Conservation (phyloP, 2,797 vertebrate genomes). For the Harpagifer antarcticus region DNA sequence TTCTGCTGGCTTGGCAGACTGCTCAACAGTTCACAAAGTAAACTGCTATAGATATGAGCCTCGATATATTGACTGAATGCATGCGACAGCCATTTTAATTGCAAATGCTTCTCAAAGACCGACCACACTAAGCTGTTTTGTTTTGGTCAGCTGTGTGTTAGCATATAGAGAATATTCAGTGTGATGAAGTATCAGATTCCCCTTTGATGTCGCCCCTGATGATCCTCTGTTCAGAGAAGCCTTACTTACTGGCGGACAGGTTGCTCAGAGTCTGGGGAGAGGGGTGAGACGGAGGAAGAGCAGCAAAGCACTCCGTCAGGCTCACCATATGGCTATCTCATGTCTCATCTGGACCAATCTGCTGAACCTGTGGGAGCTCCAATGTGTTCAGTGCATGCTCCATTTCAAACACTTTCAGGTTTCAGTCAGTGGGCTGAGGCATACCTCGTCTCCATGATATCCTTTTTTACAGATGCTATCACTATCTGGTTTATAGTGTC, state of each 20-base stretch:
- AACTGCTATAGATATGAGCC: slow-evolving; percentile 16
- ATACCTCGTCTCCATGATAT: slow-evolving; percentile 1
- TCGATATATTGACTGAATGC: slow-evolving; percentile 13
- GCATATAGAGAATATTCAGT: slow-evolving; percentile 46
- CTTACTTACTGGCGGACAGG: slow-evolving; percentile 26
- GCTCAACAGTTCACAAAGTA: slow-evolving; percentile 39
- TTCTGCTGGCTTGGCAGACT: slow-evolving; percentile 15
- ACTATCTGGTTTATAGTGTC: not conserved
- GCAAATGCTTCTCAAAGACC: slow-evolving; percentile 44
- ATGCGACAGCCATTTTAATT: slow-evolving; percentile 48
- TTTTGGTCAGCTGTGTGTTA: slow-evolving; percentile 66
- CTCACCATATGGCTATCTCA: slow-evolving; percentile 72
- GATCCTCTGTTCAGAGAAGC: slow-evolving; percentile 47
- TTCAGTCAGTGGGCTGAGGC: slow-evolving; percentile 35
- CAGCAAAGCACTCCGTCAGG: slow-evolving; percentile 69
- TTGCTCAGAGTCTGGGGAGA: slow-evolving; percentile 33
- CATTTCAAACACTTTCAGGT: slow-evolving; percentile 56
- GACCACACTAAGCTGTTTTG: slow-evolving; percentile 46
- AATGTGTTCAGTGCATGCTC: slow-evolving; percentile 48
- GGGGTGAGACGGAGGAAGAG: slow-evolving; percentile 27
- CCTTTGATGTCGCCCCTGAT: slow-evolving; percentile 66
- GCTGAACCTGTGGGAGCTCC: slow-evolving; percentile 64
- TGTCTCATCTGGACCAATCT: slow-evolving; percentile 67
- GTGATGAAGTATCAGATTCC: slow-evolving; percentile 27
- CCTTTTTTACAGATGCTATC: slow-evolving; percentile 22